phyloP scores from a whole-genome alignment of 2,888 invertebrate genomes.

The Lathronympha strigana region DNA sequence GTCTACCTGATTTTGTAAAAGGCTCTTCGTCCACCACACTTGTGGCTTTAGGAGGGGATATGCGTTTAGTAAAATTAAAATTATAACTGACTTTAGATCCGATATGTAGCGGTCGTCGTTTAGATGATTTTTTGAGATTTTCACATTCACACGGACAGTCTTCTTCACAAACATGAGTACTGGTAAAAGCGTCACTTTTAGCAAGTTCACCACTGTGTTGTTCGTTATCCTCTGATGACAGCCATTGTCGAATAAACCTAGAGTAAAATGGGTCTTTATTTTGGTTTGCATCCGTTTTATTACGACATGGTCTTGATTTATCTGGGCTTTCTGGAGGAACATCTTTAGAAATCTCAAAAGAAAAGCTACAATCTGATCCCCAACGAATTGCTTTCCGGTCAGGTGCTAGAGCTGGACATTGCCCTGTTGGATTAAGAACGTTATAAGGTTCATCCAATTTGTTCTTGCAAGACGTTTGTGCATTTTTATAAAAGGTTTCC shows the following conservation, averaged over 20 bases:
- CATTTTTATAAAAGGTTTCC: constrained; percentile 14
- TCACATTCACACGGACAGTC: neutral
- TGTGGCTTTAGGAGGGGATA: constrained; percentile 2
- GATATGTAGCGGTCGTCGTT: constrained; percentile 16
- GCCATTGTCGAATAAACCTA: neutral
- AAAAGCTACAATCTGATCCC: constrained; percentile 23
- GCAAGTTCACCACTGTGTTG: neutral
- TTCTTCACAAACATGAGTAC: neutral
- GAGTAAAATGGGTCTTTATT: constrained; percentile 9
- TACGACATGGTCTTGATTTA: neutral
- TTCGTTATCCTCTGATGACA: neutral
- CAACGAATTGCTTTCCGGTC: constrained; percentile 16
- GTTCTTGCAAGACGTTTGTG: constrained; percentile 7
- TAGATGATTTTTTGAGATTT: neutral
- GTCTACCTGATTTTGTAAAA: neutral
- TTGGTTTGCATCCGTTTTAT: neutral
- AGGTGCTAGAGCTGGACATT: neutral
- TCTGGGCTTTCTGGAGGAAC: neutral
- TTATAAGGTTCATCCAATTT: constrained; percentile 4
- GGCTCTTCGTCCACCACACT: neutral
- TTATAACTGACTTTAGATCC: constrained; percentile 10
- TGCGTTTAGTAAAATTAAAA: constrained; percentile 13
- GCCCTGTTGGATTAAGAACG: neutral
- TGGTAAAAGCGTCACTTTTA: constrained; percentile 3
- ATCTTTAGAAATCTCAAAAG: constrained; percentile 19